Percentiles rank a stretch among this genome's conserved stretches.
These are phyloP conservation scores for Dryoscopus gambensis DNA, from an alignment of 2,113 vertebrate species.

Conservation along the genomic window DNA sequence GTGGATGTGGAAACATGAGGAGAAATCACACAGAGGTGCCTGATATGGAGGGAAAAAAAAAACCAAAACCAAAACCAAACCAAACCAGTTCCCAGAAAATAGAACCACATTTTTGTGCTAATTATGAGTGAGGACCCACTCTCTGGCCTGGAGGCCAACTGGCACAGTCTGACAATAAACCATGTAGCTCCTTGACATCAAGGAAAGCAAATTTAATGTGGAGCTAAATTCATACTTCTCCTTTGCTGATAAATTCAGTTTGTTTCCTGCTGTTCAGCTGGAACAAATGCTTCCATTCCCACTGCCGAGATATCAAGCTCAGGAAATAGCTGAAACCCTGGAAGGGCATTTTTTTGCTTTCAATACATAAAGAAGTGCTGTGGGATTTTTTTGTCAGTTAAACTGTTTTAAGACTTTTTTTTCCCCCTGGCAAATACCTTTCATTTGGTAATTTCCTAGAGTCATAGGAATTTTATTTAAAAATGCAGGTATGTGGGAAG, in stretches of 20 bases:
- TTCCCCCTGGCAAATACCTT: background rate
- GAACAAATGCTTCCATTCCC: constrained; percentile 2
- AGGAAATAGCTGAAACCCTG: background rate
- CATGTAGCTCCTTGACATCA: background rate
- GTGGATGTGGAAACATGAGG: background rate
- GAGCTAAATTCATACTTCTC: background rate
- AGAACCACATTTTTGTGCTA: background rate
- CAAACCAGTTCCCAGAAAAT: background rate
- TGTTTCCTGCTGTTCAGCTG: constrained; percentile 14
- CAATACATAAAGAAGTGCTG: background rate
- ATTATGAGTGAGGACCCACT: background rate
- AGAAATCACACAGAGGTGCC: background rate
- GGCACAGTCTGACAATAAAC: background rate
- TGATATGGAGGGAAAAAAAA: accelerated
- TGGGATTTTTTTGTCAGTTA: background rate
- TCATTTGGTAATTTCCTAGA: background rate
- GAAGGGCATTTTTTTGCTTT: background rate
- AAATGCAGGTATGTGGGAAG: background rate
- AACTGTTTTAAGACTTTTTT: background rate
- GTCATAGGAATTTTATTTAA: background rate
- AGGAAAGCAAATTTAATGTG: background rate
- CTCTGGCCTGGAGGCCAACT: background rate
- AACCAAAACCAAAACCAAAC: no score
- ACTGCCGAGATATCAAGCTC: background rate
- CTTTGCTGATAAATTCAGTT: constrained; percentile 19